A percentile compares a stretch with the other conserved stretches of the same genome.
phyloP scores from a whole-genome alignment of 2,888 invertebrate species.

The Agrenia bidenticulata region DNA sequence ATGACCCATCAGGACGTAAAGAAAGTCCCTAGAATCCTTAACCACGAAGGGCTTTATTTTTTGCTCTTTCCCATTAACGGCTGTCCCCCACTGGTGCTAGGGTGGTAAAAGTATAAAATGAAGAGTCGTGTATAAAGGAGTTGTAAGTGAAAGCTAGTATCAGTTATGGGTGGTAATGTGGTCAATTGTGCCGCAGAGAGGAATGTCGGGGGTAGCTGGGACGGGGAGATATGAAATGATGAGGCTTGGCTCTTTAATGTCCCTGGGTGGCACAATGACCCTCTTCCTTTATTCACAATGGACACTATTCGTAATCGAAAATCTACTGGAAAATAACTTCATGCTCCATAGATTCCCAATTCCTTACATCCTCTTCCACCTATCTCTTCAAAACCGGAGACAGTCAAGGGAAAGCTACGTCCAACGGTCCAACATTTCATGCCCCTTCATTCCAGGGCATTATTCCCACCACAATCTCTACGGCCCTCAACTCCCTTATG shows the following conservation, averaged over 20 bases:
- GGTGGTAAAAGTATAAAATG: neutral
- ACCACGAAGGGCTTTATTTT: too few species aligned
- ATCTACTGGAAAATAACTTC: conserved; percentile 7
- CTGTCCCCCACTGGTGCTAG: too few species aligned
- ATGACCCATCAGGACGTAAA: too few species aligned
- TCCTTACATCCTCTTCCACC: neutral
- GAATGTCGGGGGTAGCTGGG: conserved; percentile 25
- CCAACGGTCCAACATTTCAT: too few species aligned
- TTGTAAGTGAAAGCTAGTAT: neutral
- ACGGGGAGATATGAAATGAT: conserved; percentile 35
- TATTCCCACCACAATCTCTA: too few species aligned
- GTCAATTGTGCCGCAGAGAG: conserved; percentile 1
- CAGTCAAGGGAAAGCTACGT: too few species aligned
- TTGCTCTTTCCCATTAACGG: too few species aligned
- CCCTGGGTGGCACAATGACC: conserved; percentile 38
- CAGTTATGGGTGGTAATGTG: conserved; percentile 3
- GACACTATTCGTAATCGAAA: neutral
- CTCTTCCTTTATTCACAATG: conserved; percentile 26
- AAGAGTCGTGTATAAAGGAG: conserved; percentile 3
- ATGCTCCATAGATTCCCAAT: conserved; percentile 12
- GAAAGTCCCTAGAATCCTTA: too few species aligned
- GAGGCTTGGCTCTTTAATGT: conserved; percentile 9
- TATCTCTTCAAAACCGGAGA: conserved; percentile 2
- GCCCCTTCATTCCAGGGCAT: too few species aligned
- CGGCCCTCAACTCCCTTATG: too few species aligned